Conservation (phyloP, 2,797 vertebrate genomes). For the Mergus octosetaceus region DNA sequence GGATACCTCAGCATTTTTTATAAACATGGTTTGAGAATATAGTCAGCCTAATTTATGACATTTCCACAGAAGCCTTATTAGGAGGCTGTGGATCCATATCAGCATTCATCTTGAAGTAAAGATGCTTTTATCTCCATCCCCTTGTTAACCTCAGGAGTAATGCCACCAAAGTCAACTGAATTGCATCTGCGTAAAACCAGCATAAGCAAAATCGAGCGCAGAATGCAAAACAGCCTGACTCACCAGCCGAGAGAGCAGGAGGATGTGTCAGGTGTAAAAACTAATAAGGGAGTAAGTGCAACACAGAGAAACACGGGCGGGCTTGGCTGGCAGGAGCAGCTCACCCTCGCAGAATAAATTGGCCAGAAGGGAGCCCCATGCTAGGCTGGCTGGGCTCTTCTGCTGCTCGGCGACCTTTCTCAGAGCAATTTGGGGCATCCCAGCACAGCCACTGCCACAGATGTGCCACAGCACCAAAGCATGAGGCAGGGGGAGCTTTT, state of each 20-base stretch:
- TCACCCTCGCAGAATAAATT: neutral
- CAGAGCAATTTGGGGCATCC: neutral
- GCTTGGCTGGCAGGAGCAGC: neutral
- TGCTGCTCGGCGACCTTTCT: neutral
- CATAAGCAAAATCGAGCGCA: neutral
- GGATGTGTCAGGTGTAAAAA: neutral
- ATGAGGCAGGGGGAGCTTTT: neutral
- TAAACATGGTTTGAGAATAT: neutral
- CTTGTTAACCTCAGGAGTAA: neutral
- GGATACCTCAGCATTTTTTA: neutral
- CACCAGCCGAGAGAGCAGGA: neutral
- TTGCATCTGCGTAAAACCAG: neutral
- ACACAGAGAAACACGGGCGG: neutral
- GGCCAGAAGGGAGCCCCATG: neutral
- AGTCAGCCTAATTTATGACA: neutral
- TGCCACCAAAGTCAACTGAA: neutral
- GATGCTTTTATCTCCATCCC: neutral
- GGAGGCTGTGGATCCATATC: neutral
- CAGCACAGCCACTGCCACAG: neutral
- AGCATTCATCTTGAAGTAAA: neutral
- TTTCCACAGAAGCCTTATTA: constrained; percentile 7
- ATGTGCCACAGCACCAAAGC: neutral
- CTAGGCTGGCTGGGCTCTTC: fast-evolving
- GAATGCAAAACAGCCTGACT: neutral
- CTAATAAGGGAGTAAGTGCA: neutral